phyloP scores from a whole-genome alignment of 2,113 vertebrate genomes.

The Tragelaphus buxtoni region DNA sequence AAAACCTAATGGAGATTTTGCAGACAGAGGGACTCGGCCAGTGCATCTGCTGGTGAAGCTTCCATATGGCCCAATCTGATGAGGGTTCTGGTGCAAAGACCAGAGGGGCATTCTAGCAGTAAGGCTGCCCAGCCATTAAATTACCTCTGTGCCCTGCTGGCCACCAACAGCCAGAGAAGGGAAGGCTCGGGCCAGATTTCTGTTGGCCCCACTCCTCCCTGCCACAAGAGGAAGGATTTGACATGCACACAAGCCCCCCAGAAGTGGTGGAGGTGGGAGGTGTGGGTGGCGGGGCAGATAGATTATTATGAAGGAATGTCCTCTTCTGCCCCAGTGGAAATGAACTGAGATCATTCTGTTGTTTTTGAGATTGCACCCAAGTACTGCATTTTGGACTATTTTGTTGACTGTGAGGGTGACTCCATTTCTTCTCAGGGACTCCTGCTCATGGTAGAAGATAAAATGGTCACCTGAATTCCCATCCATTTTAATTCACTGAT shows the following conservation, averaged over 20 bases:
- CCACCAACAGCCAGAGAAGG: neutral
- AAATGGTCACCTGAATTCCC: neutral
- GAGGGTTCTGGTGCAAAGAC: neutral
- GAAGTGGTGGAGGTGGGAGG: neutral
- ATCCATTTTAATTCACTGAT: neutral
- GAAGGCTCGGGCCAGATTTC: neutral
- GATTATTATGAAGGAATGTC: neutral
- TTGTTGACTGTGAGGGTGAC: neutral
- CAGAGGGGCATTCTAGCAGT: neutral
- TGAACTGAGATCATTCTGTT: neutral
- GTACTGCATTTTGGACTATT: neutral
- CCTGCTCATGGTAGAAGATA: neutral
- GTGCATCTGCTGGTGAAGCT: constrained; percentile 32
- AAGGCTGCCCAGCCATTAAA: constrained; percentile 40
- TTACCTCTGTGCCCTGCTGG: neutral
- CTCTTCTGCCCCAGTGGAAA: neutral
- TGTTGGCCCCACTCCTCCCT: neutral
- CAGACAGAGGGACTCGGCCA: constrained; percentile 41
- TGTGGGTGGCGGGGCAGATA: neutral
- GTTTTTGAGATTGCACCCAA: neutral
- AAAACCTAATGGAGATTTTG: constrained; percentile 57
- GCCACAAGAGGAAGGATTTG: neutral
- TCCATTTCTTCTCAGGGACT: neutral
- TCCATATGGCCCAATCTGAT: constrained; percentile 33
- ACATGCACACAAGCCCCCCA: neutral